Evolutionary conservation across 2,888 invertebrate genomes (phyloP).

Genomic region (Sisyra terminalis): DNA sequence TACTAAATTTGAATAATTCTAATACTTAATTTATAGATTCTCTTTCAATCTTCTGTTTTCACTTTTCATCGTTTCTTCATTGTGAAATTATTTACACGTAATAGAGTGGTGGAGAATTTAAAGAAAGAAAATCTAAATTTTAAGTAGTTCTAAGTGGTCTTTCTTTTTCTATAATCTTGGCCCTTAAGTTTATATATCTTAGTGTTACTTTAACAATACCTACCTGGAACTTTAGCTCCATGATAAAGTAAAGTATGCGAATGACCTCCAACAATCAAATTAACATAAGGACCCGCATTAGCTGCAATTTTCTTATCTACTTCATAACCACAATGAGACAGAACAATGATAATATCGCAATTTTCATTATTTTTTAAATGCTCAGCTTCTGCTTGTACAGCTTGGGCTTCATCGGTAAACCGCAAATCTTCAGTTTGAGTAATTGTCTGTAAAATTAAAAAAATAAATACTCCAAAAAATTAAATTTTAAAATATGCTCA

Average conservation of each 20-base stretch:
- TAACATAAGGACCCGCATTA: slow-evolving; percentile 46
- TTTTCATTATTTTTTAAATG: slow-evolving; percentile 37
- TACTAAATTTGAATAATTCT: no score
- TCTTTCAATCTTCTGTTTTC: no score
- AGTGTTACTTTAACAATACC: no score
- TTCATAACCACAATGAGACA: slow-evolving; percentile 68
- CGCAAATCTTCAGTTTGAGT: slow-evolving; percentile 3
- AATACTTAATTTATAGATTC: no score
- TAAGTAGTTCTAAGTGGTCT: no score
- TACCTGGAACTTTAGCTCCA: slow-evolving; percentile 22
- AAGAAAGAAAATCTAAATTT: no score
- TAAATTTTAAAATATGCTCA: background rate
- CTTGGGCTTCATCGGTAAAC: slow-evolving; percentile 39
- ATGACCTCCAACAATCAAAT: slow-evolving; percentile 75
- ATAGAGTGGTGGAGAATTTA: no score
- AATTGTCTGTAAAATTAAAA: slow-evolving; percentile 1
- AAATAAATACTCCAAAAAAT: no score
- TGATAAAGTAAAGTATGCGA: slow-evolving; percentile 66
- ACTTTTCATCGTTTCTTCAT: no score
- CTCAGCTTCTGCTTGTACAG: slow-evolving; percentile 49
- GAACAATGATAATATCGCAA: slow-evolving; percentile 60
- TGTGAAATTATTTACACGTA: no score
- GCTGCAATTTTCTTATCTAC: slow-evolving; percentile 49
- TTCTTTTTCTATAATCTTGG: no score
- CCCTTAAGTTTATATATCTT: no score